These are phyloP conservation scores for Bugulina stolonifera DNA, from an alignment of 2,888 invertebrate species.

Conservation along the genomic window DNA sequence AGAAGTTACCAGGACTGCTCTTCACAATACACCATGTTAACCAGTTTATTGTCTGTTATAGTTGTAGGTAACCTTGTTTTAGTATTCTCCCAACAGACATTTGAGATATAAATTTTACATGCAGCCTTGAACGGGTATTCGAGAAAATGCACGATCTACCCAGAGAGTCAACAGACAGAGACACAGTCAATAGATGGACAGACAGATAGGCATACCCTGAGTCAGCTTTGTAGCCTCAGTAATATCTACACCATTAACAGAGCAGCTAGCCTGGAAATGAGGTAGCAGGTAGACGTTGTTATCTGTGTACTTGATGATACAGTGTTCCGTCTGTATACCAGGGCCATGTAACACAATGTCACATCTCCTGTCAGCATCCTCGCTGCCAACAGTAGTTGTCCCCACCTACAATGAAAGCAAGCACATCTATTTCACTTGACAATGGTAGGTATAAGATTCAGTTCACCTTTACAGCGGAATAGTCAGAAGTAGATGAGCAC, in stretches of 20 bases:
- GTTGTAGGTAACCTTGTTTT: too few relatives aligned
- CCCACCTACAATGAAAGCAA: conserved; percentile 74
- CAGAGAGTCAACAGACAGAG: too few relatives aligned
- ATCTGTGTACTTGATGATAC: conserved; percentile 40
- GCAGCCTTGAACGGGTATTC: too few relatives aligned
- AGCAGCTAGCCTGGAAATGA: conserved; percentile 36
- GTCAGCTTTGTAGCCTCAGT: conserved; percentile 39
- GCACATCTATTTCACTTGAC: too few relatives aligned
- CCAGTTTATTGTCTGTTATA: too few relatives aligned
- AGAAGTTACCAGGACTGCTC: too few relatives aligned
- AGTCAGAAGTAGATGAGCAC: not conserved
- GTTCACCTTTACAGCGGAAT: not conserved
- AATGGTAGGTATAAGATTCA: too few relatives aligned
- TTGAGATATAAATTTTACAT: too few relatives aligned
- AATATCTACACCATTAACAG: conserved; percentile 43
- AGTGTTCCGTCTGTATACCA: conserved; percentile 43
- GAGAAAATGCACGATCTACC: too few relatives aligned
- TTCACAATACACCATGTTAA: too few relatives aligned
- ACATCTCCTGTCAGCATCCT: conserved; percentile 57
- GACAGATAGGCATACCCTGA: conserved; percentile 50
- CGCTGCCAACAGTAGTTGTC: conserved; percentile 75
- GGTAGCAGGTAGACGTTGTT: conserved; percentile 43
- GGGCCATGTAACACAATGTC: conserved; percentile 53
- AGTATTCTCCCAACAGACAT: too few relatives aligned
- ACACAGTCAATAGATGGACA: too few relatives aligned